Percentiles rank a stretch among this genome's conserved stretches.
These are phyloP conservation scores for Zeugodacus cucurbitae DNA, from an alignment of 1,140 invertebrate genomes.

Conservation along the genomic window DNA sequence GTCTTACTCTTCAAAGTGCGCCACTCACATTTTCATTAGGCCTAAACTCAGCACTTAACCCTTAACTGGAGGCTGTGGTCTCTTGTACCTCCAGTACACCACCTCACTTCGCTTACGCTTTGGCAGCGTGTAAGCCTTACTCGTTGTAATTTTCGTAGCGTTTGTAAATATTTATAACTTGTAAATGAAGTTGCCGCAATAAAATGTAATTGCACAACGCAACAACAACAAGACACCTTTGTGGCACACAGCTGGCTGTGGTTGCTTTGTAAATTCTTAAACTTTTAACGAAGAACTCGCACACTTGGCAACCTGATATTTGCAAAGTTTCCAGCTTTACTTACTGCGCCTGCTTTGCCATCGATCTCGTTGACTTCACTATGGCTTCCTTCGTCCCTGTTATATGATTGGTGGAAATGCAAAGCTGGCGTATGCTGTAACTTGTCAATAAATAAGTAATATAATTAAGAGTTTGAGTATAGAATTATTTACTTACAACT, in stretches of 20 bases:
- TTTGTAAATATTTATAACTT: background rate
- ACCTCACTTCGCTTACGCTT: background rate
- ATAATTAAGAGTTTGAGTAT: too few relatives aligned
- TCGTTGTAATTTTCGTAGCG: background rate
- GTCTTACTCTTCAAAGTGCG: background rate
- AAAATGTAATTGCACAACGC: background rate
- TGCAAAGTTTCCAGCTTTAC: background rate
- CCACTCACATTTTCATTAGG: background rate
- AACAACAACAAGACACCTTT: background rate
- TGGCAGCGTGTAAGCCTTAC: background rate
- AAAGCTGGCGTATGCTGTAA: too few relatives aligned
- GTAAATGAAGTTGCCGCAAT: background rate
- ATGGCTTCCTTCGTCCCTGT: too few relatives aligned
- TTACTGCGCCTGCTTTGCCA: background rate
- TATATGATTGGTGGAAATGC: too few relatives aligned
- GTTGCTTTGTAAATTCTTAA: background rate
- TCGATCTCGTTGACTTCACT: too few relatives aligned
- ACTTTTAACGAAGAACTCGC: background rate
- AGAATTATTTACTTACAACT: too few relatives aligned
- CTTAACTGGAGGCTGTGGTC: background rate
- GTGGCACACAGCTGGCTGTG: background rate
- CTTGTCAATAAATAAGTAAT: too few relatives aligned
- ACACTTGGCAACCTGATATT: background rate
- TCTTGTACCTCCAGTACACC: background rate
- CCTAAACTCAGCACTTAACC: background rate